phyloP scores from a whole-genome alignment of 30 jellyfish, hydroid and myxozoan species.

The Sanderia malayensis region DNA sequence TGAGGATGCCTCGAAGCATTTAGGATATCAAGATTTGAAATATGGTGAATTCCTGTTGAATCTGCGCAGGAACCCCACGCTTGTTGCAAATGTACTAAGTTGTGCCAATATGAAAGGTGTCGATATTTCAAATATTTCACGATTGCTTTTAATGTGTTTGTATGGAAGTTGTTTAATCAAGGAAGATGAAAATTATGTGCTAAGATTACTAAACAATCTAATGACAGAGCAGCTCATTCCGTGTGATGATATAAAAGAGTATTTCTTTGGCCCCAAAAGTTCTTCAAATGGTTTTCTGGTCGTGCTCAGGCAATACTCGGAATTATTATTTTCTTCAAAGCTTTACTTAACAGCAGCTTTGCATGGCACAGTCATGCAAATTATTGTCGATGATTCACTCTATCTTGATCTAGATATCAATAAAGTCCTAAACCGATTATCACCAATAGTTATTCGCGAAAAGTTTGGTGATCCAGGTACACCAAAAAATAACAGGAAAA shows the following conservation, averaged over 20 bases:
- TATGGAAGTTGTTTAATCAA: conserved; percentile 85
- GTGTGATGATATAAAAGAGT: conserved; percentile 57
- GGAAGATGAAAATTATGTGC: conserved; percentile 71
- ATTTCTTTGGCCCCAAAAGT: conserved; percentile 81
- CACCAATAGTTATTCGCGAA: conserved; percentile 69
- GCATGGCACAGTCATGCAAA: conserved; percentile 94
- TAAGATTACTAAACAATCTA: conserved; percentile 47
- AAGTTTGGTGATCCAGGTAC: conserved; percentile 95
- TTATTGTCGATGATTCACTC: conserved; percentile 81
- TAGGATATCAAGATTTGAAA: conserved; percentile 76
- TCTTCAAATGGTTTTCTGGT: conserved; percentile 63
- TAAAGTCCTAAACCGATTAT: conserved; percentile 66
- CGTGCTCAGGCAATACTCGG: conserved; percentile 67
- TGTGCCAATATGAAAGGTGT: conserved; percentile 63
- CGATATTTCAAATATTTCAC: conserved; percentile 46
- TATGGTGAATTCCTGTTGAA: conserved; percentile 83
- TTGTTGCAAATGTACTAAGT: conserved; percentile 65
- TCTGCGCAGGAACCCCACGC: conserved; percentile 64
- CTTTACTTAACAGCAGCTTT: conserved; percentile 93
- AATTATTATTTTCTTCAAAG: conserved; percentile 76
- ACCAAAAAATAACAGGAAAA: conserved; percentile 60
- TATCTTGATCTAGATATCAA: conserved; percentile 72
- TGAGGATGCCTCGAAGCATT: conserved; percentile 81
- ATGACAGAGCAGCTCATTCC: conserved; percentile 65
- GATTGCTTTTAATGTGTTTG: conserved; percentile 60